Evolutionary conservation across 2,113 vertebrate genomes (phyloP).

Genomic region (Taurulus bubalis): DNA sequence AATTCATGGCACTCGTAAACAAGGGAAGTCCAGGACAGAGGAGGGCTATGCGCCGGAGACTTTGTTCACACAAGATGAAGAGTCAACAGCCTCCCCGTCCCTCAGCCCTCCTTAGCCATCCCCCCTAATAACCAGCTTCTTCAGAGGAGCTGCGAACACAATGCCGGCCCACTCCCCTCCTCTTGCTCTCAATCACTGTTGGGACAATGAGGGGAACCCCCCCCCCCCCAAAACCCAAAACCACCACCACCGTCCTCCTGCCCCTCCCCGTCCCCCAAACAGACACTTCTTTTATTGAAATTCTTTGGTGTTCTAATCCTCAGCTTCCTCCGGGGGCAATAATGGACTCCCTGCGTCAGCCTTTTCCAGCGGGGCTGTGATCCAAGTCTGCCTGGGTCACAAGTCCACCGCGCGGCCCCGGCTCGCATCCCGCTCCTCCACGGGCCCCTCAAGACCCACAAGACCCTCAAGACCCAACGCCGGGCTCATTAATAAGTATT

Average conservation of each 20-base stretch:
- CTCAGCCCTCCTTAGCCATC: conserved; percentile 77
- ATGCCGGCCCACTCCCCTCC: conserved; percentile 82
- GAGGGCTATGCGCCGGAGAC: conserved; percentile 81
- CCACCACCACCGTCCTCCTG: conserved; percentile 68
- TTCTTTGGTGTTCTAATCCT: conserved; percentile 89
- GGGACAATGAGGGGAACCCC: conserved; percentile 82
- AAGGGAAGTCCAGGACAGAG: conserved; percentile 74
- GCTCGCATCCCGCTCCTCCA: conserved; percentile 41
- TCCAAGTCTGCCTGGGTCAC: conserved; percentile 79
- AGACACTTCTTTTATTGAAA: conserved; percentile 90
- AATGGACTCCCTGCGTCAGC: conserved; percentile 86
- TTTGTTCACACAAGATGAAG: conserved; percentile 88
- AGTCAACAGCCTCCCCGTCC: conserved; percentile 86
- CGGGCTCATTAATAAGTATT: not conserved
- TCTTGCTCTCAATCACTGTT: conserved; percentile 85
- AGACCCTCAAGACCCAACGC: not conserved
- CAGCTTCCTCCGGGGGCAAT: conserved; percentile 87
- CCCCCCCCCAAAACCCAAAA: conserved; percentile 34
- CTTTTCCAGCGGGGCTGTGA: conserved; percentile 84
- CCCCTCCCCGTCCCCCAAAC: conserved; percentile 83
- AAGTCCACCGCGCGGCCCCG: conserved; percentile 70
- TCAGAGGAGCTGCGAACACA: conserved; percentile 82
- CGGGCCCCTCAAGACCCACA: not conserved
- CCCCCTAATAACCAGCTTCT: conserved; percentile 82
- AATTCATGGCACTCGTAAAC: conserved; percentile 85